A percentile compares a stretch with the other conserved stretches of the same genome.
Conservation (phyloP, 2,113 vertebrate genomes). For the Oostethus manadensis region DNA sequence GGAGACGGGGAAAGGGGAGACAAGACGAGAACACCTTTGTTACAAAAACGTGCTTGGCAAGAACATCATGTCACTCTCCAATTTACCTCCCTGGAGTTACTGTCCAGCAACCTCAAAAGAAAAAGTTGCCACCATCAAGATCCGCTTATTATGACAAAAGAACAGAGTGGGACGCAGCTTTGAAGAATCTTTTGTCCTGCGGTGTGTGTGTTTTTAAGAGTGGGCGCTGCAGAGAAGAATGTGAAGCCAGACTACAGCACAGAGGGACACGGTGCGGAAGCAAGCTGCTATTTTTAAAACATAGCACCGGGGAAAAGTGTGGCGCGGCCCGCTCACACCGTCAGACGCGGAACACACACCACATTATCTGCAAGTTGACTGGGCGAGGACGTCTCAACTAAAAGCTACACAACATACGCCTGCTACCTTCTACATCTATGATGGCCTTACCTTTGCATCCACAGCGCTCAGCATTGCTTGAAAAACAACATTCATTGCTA, state of each 20-base stretch:
- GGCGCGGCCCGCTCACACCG: background rate
- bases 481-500: background rate
- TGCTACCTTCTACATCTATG: conserved; percentile 4
- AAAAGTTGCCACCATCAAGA: background rate
- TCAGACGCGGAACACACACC: background rate
- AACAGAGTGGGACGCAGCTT: background rate
- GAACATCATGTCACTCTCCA: background rate
- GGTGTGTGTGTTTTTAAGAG: conserved; percentile 3
- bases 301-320: too few species aligned
- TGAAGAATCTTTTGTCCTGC: background rate
- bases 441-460: conserved; percentile 46
- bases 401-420: too few species aligned
- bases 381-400: background rate
- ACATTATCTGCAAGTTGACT: background rate
- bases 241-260: conserved; percentile 10
- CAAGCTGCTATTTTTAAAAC: conserved; percentile 4
- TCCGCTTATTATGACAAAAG: conserved; percentile 1
- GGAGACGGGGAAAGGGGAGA: background rate
- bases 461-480: conserved; percentile 32
- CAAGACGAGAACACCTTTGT: conserved; percentile 2
- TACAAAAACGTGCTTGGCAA: background rate
- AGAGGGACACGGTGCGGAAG: conserved; percentile 3
- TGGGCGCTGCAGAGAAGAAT: conserved; percentile 1
- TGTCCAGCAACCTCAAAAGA: background rate
- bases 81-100: background rate